Evolutionary conservation across 1,140 invertebrate species (phyloP).

Genomic region (Phortica variegata): DNA sequence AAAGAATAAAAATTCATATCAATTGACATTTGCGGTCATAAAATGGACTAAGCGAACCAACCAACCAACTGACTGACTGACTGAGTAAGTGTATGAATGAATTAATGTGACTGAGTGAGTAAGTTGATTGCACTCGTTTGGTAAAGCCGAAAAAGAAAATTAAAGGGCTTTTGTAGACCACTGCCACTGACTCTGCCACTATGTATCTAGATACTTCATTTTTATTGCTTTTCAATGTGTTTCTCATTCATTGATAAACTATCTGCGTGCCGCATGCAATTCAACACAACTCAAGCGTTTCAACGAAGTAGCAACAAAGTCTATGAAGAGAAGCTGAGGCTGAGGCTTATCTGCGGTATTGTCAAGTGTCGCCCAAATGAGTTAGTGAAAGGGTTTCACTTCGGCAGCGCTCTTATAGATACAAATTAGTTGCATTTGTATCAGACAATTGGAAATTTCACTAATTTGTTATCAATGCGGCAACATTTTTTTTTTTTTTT

Average conservation of each 20-base stretch:
- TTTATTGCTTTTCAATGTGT: conserved; percentile 41
- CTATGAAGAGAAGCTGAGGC: background rate
- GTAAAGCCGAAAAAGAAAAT: conserved; percentile 42
- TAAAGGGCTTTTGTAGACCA: conserved; percentile 15
- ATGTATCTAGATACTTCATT: conserved; percentile 17
- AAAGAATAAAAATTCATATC: conserved; percentile 39
- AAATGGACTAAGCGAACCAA: no score
- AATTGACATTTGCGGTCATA: conserved; percentile 37
- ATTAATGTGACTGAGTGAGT: no score
- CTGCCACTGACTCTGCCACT: conserved; percentile 3
- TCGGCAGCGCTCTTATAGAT: conserved; percentile 3
- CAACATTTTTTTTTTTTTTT: no score
- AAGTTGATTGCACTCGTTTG: no score
- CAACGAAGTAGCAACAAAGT: conserved; percentile 14
- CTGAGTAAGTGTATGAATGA: no score
- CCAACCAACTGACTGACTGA: no score
- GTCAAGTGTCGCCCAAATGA: background rate
- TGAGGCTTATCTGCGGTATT: background rate
- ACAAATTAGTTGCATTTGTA: background rate
- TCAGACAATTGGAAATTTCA: conserved; percentile 19
- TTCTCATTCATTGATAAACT: conserved; percentile 21
- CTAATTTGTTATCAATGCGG: conserved; percentile 18
- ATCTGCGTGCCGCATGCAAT: conserved; percentile 3
- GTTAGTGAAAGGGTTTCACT: conserved; percentile 1
- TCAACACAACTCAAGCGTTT: conserved; percentile 17